Base-by-base conservation (phyloP, 2,888 invertebrate genomes). In the Poecilus cupreus region DNA sequence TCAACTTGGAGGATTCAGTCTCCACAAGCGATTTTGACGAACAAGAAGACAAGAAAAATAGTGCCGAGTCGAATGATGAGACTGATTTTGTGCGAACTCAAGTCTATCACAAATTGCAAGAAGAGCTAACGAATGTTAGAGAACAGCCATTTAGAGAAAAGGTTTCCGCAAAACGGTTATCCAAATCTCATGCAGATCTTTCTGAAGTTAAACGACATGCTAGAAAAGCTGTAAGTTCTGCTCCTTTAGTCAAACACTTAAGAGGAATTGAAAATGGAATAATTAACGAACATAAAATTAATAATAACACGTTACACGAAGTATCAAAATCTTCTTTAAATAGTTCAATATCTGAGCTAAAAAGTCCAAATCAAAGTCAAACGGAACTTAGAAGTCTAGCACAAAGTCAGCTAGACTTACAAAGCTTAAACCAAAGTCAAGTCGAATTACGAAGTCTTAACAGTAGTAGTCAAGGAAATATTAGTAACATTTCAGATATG, bases 101-200 rank as follows among this genome's bases (percentile, higher is more conserved):
- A 72, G 57, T 72, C 3, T 80, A 70, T 54, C 72, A 80, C 8
- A 80, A 80, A 24, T 39, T 80, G n/a, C 80, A 80, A 39, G 80
- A 80, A 43, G 80, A 80, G n/a, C 39, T 72, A 32, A 51, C 10
- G 24, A 32, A 39, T 49, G 46, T 64, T 22, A 39, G 54, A 39
- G 72, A 54, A 72, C 39, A 26, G 22, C 72, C 80, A 6, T 72
- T 72, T 72, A 51, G 80, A 68, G 80, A 80, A 79, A 64, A 49
- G 8, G 68, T 68, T 16, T 39, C 68, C 3, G 80, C 54, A 16
- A 32, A 70, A 32, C 83, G 83, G 24, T 86, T 88, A 82, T 88
- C 88, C 16, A 88, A 86, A 83, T 88, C 88, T 0, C 87, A 88
- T 76, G 86, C 86, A 8, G 87, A 88, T 82, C 83, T 89, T 86